Conservation (phyloP, 92 coral and sea anemone genomes). For the Phymanthus crucifer region DNA sequence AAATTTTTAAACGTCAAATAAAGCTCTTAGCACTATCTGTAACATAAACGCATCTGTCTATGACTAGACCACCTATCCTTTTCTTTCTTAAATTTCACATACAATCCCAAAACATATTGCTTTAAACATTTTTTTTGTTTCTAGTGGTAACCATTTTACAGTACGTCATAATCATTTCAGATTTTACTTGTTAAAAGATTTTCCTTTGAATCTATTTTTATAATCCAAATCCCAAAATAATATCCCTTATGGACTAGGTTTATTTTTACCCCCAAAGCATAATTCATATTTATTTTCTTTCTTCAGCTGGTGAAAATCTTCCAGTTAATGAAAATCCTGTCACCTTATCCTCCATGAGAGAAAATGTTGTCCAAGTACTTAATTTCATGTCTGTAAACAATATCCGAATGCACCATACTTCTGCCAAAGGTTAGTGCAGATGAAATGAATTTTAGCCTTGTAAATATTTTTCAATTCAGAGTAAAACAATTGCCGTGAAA, state of each 20-base stretch:
- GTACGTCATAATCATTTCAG: too few species aligned
- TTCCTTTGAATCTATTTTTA: not conserved
- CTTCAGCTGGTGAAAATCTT: slow-evolving; percentile 88
- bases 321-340: slow-evolving; percentile 72
- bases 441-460: not conserved
- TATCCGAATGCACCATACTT: slow-evolving; percentile 85
- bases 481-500: too few species aligned
- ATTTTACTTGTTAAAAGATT: too few species aligned
- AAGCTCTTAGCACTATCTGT: not conserved
- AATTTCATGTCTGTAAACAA: slow-evolving; percentile 87
- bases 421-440: slow-evolving; percentile 71
- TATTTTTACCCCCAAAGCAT: not conserved
- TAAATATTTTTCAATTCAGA: not conserved
- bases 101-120: not conserved
- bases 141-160: too few species aligned
- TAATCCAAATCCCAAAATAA: not conserved
- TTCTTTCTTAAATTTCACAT: not conserved
- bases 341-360: slow-evolving; percentile 73
- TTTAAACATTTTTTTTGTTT: not conserved
- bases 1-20: not conserved
- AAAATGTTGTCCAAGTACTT: slow-evolving; percentile 91
- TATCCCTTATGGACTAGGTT: not conserved
- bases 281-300: not conserved
- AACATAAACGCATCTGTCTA: not conserved
- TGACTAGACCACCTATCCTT: not conserved